Base-by-base conservation (phyloP, 2,797 vertebrate species). In the Labeo calbasu region DNA sequence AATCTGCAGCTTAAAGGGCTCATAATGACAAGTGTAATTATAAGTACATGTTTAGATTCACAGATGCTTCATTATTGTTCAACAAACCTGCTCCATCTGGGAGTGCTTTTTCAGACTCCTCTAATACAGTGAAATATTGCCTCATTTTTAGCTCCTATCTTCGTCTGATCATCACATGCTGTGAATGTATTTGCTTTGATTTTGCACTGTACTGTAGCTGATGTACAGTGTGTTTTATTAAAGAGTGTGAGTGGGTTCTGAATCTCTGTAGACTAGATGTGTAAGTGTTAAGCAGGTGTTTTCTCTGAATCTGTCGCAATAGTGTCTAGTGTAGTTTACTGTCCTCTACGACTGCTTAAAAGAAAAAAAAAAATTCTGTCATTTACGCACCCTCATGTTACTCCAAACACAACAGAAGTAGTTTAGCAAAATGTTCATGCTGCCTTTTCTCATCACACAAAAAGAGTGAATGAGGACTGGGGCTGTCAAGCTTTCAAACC, bases 1-100 rank as follows among this genome's bases (percentile, higher is more conserved):
- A 40, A 81, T 71, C 66, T 59, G 23, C 11, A 1, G n/a, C 36
- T 69, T 69, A 69, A 80, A 55, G 66, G 1, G 36, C 23, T 81
- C 66, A 21, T 59, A 55, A 70, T 81, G 79, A 81, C 36, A 28
- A n/a, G 36, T 71, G 66, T 71, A 43, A 71, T 71, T 71, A 81
- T 59, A 59, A 81, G 14, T 28, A 4, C 40, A 71, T 81, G 66
- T 81, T 81, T 59, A 32, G 36, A 81, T 59, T 57, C 5, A 1
- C 79, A 59, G 68, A 57, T 57, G 66, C 36, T 43, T 23, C n/a
- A 12, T 43, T 68, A 70, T 28, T 81, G 68, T 71, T 81, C 23
- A 81, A 71, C 66, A 71, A 59, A 71, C 51, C 66, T 25, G 36
- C 68, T 53, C 23, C 23, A 19, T 46, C 23, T 71, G 36, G 21